Evolutionary conservation across 2,888 invertebrate species (phyloP), one percentile per base, ranked within the genome.

Genomic region (Archips crataeganus): DNA sequence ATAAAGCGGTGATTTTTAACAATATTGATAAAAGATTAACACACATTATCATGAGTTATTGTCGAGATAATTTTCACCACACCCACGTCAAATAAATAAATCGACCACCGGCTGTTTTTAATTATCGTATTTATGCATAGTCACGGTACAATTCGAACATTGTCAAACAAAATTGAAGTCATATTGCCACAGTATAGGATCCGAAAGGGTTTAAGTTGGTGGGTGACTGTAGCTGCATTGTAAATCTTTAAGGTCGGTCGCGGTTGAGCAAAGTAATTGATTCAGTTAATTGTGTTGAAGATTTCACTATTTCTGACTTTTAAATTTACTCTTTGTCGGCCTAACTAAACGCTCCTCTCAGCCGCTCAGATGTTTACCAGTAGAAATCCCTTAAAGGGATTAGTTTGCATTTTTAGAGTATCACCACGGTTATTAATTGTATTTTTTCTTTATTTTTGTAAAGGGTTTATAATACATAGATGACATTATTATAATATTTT

Each of bases 61-160:
- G 23, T 23, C 6, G 59, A 63, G 57, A 67, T 63, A 63, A 72
- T 67, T 61, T 72, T 49, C 23, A 10, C 32, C 23, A 51, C 36
- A 32, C 47, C 67, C 67, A 72, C 72, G 72, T 68, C 45, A 47
- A 54, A 72, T 63, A 36, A 72, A 72, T 67, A 72, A 72, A 68
- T 72, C 67, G 67, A 8, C 23, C 15, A 57, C 57, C 67, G 72
- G 71, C 57, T 72, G 67, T 72, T 72, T 72, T 72, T 54, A 72
- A 49, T 11, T 57, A 47, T 62, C 39, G 67, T 72, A 72, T 68
- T 39, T 68, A 72, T 72, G 72, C 72, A 54, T 23, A 62, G 67
- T 68, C 72, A 72, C 72, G 72, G 67, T 4, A 36, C 5, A 3
- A 67, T 34, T 8, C 49, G 5, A 9, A 57, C 57, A 11, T 10